Conservation (phyloP, 2,888 invertebrate genomes). For the Bombylius major region DNA sequence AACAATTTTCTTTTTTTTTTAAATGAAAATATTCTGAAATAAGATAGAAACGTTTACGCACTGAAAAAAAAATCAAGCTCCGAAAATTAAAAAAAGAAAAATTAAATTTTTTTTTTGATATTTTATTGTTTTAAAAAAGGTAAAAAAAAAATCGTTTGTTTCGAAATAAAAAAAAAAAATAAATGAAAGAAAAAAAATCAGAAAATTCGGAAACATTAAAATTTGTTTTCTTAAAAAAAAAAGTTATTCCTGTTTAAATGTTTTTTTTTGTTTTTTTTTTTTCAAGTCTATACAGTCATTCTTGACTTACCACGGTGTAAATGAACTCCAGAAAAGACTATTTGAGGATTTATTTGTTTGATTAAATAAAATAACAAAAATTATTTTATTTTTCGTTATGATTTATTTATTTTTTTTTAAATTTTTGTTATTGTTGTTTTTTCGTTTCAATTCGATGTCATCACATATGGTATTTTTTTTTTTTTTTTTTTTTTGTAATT, state of each 20-base stretch:
- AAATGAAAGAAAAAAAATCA: too few species aligned
- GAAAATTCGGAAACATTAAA: slow-evolving; percentile 12
- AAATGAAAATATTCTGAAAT: too few species aligned
- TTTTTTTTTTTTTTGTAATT: slow-evolving; percentile 9
- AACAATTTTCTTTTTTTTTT: too few species aligned
- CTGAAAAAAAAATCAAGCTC: too few species aligned
- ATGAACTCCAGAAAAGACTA: slow-evolving; percentile 98
- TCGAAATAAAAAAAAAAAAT: too few species aligned
- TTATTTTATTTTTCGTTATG: slow-evolving; percentile 18
- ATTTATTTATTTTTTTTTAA: slow-evolving; percentile 7
- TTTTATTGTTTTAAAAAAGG: too few species aligned
- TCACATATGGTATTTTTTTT: not conserved
- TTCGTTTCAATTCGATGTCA: slow-evolving; percentile 7
- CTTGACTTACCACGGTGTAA: slow-evolving; percentile 95
- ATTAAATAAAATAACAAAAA: not conserved
- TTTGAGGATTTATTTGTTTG: slow-evolving; percentile 24
- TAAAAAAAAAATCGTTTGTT: too few species aligned
- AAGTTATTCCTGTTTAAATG: not conserved
- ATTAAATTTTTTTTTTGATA: too few species aligned
- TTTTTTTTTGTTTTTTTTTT: not conserved
- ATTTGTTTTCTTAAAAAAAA: too few species aligned
- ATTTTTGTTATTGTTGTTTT: slow-evolving; percentile 10
- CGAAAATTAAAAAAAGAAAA: too few species aligned
- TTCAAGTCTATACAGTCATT: not conserved
- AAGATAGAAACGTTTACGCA: too few species aligned